Evolutionary conservation across 92 coral and sea anemone genomes (phyloP).

Genomic region (Siderastrea siderea): DNA sequence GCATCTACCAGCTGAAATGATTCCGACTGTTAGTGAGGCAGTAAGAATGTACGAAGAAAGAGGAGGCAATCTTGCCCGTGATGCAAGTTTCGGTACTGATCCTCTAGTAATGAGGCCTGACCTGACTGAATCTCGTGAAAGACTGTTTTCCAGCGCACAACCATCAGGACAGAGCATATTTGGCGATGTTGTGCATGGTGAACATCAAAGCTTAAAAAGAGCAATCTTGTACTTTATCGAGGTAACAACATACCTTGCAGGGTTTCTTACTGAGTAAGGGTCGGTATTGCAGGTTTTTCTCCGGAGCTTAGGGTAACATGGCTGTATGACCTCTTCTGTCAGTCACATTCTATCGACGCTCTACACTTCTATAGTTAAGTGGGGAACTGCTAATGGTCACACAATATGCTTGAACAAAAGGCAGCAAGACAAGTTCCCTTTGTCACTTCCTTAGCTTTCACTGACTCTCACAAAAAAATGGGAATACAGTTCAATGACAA

Average conservation of each 20-base stretch:
- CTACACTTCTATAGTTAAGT: too few relatives aligned
- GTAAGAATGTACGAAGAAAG: slow-evolving; percentile 61
- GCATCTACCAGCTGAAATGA: slow-evolving; percentile 35
- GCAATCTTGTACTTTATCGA: slow-evolving; percentile 18
- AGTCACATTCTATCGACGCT: too few relatives aligned
- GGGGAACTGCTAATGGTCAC: too few relatives aligned
- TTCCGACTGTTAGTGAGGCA: slow-evolving; percentile 38
- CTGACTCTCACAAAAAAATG: too few relatives aligned
- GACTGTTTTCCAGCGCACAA: slow-evolving; percentile 15
- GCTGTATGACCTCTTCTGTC: too few relatives aligned
- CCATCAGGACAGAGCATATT: slow-evolving; percentile 38
- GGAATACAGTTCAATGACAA: too few relatives aligned
- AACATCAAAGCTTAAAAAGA: slow-evolving; percentile 22
- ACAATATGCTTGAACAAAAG: too few relatives aligned
- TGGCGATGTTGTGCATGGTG: slow-evolving; percentile 38
- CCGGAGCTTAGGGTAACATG: too few relatives aligned
- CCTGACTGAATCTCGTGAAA: slow-evolving; percentile 31
- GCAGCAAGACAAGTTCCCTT: too few relatives aligned
- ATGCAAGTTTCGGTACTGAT: slow-evolving; percentile 47
- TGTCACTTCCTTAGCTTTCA: too few relatives aligned
- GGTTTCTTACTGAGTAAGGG: slow-evolving; percentile 25
- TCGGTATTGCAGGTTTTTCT: too few relatives aligned
- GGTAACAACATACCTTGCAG: slow-evolving; percentile 20
- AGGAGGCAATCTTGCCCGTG: slow-evolving; percentile 49
- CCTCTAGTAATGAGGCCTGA: slow-evolving; percentile 43